Base-by-base conservation (phyloP, 2,888 invertebrate genomes). In the Tubulanus polymorphus region DNA sequence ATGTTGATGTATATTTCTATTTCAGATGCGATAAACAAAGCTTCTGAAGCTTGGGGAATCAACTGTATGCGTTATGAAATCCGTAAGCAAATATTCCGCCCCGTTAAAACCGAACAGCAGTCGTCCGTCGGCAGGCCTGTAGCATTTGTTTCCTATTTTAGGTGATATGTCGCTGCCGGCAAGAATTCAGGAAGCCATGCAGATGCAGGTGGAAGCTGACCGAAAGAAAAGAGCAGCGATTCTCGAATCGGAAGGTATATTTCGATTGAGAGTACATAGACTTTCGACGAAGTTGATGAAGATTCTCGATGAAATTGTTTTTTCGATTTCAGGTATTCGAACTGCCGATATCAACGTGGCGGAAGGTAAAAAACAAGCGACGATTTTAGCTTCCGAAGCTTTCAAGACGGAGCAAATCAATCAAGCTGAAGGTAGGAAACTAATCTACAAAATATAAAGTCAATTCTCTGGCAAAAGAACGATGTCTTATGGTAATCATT, bases 141-240 rank as follows among this genome's bases (percentile, higher is more conserved):
- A 41, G 18, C 20, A 20, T 45, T 26, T 3, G 10, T 27, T 8
- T 23, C 27, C 10, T 52, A 27, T 48, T 58, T 8, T 68, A 93
- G 92, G 90, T 82, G 88, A 93, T 74, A 92, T 94, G 71, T 88
- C 87, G 75, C 81, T 95, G 61, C 99, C 99, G 0, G 81, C 84
- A 0, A 86, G 95, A 68, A 90, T 99, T 1, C 93, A 96, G 74
- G 96, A 97, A 79, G 99, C 99, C 0, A 99, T 99, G 99, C 99
- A 99, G 80, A 96, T 97, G 95, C 99, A 99, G 83, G 99, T 99
- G 0, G 97, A 99, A 81, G 99, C 99, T 0, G 99, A 99, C 79
- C 82, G 99, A 53, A 88, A 89, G 73, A 99, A 99, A 78, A 84
- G 99, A 63, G 99, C 99, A 0, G 90, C 93, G 18, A 91, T 99